phyloP scores from a whole-genome alignment of 2,113 vertebrate genomes.

The Urocitellus parryii region DNA sequence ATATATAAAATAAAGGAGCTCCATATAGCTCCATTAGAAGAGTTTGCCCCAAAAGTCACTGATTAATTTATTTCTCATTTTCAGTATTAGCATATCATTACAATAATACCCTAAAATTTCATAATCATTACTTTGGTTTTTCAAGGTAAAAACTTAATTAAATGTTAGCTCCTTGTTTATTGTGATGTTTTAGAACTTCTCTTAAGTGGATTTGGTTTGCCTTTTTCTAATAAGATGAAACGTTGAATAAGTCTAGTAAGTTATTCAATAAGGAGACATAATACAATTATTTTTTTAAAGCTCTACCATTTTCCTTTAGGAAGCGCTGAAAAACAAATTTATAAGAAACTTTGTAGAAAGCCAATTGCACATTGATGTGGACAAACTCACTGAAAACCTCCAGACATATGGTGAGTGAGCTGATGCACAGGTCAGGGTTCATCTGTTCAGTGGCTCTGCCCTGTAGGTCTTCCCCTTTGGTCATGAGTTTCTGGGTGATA shows the following conservation, averaged over 20 bases:
- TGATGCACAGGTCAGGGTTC: not conserved
- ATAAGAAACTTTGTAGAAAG: constrained; percentile 86
- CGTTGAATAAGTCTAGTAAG: not conserved
- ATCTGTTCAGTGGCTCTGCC: rapidly evolving
- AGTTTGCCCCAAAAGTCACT: not conserved
- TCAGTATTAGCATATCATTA: not conserved
- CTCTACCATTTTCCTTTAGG: constrained; percentile 78
- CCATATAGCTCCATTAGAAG: not conserved
- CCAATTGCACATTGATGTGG: constrained; percentile 82
- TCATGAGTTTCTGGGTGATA: not conserved
- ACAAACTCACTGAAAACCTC: constrained; percentile 77
- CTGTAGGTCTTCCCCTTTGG: rapidly evolving
- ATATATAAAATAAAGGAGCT: not conserved
- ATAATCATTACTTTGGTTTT: not conserved
- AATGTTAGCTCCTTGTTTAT: not conserved
- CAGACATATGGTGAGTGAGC: constrained; percentile 81
- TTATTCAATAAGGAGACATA: not conserved
- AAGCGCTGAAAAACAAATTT: constrained; percentile 82
- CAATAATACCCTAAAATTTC: not conserved
- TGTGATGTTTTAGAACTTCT: not conserved
- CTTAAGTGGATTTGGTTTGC: not conserved
- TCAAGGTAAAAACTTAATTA: not conserved
- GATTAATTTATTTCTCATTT: not conserved
- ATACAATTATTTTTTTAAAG: not conserved
- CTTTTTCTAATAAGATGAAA: not conserved